Conservation (phyloP, 2,113 vertebrate species). For the Psilopogon haemacephalus region DNA sequence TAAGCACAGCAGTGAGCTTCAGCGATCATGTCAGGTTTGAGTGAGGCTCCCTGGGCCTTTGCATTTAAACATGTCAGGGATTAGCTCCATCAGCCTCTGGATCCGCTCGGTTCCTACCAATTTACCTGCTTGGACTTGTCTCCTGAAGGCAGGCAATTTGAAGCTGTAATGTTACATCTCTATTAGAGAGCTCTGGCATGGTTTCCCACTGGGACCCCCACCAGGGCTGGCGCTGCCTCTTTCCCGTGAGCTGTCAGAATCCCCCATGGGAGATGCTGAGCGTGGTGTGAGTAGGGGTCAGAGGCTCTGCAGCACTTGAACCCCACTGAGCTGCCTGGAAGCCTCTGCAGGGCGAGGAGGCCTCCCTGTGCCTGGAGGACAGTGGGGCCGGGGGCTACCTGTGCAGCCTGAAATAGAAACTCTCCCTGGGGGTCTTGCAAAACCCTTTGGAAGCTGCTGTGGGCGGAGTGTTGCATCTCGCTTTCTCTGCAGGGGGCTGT, state of each 20-base stretch:
- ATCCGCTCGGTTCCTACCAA: not conserved
- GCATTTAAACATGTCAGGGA: constrained; percentile 28
- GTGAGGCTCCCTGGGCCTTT: not conserved
- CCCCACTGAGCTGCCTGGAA: fast-evolving
- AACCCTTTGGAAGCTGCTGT: not conserved
- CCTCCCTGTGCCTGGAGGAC: fast-evolving
- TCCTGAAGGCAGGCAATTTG: constrained; percentile 20
- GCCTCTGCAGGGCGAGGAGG: not conserved
- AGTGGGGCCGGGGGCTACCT: not conserved
- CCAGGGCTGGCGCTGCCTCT: not conserved
- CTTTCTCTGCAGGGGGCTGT: not conserved
- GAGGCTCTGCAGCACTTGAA: fast-evolving
- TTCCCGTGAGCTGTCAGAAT: not conserved
- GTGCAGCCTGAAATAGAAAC: not conserved
- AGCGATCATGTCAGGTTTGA: not conserved
- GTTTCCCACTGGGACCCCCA: not conserved
- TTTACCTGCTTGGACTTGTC: constrained; percentile 23
- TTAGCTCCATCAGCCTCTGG: constrained; percentile 23
- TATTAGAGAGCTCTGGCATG: not conserved
- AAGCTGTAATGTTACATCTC: constrained; percentile 24
- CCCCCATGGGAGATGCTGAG: not conserved
- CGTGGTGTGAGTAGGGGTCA: fast-evolving
- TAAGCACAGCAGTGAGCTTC: not conserved
- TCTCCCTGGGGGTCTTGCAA: fast-evolving
- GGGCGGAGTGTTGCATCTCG: not conserved